phyloP scores from a whole-genome alignment of 2,113 vertebrate species.

The Dissostichus mawsoni region DNA sequence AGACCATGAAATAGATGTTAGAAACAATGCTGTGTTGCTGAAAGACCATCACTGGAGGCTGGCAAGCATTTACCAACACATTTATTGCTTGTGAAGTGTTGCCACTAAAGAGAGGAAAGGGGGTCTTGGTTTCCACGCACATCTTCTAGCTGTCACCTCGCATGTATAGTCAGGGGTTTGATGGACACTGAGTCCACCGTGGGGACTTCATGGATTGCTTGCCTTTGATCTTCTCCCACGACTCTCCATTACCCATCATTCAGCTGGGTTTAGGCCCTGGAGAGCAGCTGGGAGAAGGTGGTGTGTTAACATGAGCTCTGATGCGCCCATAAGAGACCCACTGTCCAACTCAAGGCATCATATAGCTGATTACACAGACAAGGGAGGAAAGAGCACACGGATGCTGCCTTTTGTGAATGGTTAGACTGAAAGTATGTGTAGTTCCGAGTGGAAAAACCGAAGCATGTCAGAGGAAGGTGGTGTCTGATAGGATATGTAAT shows the following conservation, averaged over 20 bases:
- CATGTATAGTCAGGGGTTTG: conserved; percentile 65
- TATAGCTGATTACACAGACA: conserved; percentile 57
- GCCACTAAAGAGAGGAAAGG: conserved; percentile 31
- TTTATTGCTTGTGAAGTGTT: conserved; percentile 60
- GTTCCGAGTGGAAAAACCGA: conserved; percentile 14
- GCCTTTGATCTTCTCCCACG: conserved; percentile 73
- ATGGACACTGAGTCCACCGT: conserved; percentile 73
- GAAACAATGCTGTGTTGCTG: conserved; percentile 52
- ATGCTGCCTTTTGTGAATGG: conserved; percentile 32
- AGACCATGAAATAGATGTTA: conserved; percentile 75
- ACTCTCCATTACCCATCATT: conserved; percentile 80
- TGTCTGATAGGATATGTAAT: conserved; percentile 12
- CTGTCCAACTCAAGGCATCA: conserved; percentile 57
- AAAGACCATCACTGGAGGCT: conserved; percentile 57
- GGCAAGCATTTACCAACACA: conserved; percentile 52
- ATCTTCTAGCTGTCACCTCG: conserved; percentile 66
- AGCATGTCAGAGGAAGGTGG: conserved; percentile 29
- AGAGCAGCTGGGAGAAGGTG: conserved; percentile 60
- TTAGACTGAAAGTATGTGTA: conserved; percentile 16
- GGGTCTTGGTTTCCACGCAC: conserved; percentile 45
- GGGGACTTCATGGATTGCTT: conserved; percentile 63
- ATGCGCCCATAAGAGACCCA: conserved; percentile 61
- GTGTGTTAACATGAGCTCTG: conserved; percentile 66
- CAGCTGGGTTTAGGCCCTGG: conserved; percentile 56
- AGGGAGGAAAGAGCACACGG: conserved; percentile 12